These are phyloP conservation scores for Gorsachius magnificus DNA, from an alignment of 2,797 vertebrate species.

Conservation along the genomic window DNA sequence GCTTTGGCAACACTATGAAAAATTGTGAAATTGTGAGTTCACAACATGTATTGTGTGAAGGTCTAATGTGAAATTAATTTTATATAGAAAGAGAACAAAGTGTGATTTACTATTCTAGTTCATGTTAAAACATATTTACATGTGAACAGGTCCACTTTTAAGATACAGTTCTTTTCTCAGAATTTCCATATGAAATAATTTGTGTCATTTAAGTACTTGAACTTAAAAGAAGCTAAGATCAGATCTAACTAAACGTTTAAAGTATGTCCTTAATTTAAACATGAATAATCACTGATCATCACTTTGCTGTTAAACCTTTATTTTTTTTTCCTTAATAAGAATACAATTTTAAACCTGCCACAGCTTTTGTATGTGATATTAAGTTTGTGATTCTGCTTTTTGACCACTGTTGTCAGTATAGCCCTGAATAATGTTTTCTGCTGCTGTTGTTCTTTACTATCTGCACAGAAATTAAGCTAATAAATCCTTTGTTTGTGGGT, in stretches of 20 bases:
- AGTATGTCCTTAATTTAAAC: neutral
- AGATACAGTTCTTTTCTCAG: neutral
- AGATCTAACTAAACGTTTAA: neutral
- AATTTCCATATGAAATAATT: neutral
- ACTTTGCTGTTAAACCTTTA: neutral
- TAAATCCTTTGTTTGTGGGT: neutral
- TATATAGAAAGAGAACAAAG: neutral
- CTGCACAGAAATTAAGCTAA: neutral
- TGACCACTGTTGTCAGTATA: neutral
- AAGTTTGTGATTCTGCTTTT: slow-evolving; percentile 11
- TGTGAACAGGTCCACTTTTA: neutral
- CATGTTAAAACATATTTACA: neutral
- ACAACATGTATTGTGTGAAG: neutral
- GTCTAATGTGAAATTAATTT: neutral
- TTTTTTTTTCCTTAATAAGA: neutral
- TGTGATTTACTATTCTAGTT: neutral
- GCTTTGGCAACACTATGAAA: neutral
- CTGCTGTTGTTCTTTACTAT: neutral
- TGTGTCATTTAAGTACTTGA: neutral
- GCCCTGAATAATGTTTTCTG: neutral
- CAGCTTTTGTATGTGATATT: neutral
- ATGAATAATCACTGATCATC: neutral
- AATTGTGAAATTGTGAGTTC: neutral
- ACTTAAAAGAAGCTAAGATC: neutral
- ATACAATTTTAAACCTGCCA: neutral